Base-by-base conservation (phyloP, 2,888 invertebrate species). In the Carabus problematicus region DNA sequence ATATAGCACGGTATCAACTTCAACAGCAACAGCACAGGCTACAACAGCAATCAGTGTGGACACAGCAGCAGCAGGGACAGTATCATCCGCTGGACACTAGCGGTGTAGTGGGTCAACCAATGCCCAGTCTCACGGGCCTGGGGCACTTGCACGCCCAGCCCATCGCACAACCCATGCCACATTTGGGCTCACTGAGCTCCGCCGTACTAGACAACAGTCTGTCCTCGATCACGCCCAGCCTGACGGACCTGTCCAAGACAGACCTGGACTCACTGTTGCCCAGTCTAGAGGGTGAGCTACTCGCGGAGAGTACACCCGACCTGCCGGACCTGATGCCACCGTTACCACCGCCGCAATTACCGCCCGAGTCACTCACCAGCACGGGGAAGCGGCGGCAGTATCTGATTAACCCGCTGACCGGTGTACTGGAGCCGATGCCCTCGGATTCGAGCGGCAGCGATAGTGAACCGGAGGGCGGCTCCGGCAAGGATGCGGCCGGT, bases 381-480 rank as follows among this genome's bases (percentile, higher is more conserved):
- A 85, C 86, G 70, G 89, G 89, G 70, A 90, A 90, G 77, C 88
- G 87, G 80, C 87, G 89, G 76, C 92, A 92, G 83, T 93, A 92
- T 84, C 88, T 95, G 54, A 94, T 95, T 75, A 96, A 95, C 84
- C 95, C 95, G 0, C 85, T 95, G 72, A 95, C 95, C 72, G 93
- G 94, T 47, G 91, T 93, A 78, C 85, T 95, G 77, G 95, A 95
- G 76, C 89, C 91, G 1, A 91, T 92, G 82, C 89, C 90, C 39
- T 87, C 87, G 75, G 88, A 88, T 72, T 88, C 88, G 71, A 87
- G 87, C 71, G 86, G 85, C 72, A 88, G 88, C 0, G 89, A 90
- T 74, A 83, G 86, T 72, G 85, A 85, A 71, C 78, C 76, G 45
- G 29, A 29, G 29, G n/a, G n/a, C n/a, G n/a, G n/a, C n/a, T 29